These are phyloP conservation scores for Poicephalus gulielmi DNA, from an alignment of 2,113 vertebrate genomes.

Conservation along the genomic window DNA sequence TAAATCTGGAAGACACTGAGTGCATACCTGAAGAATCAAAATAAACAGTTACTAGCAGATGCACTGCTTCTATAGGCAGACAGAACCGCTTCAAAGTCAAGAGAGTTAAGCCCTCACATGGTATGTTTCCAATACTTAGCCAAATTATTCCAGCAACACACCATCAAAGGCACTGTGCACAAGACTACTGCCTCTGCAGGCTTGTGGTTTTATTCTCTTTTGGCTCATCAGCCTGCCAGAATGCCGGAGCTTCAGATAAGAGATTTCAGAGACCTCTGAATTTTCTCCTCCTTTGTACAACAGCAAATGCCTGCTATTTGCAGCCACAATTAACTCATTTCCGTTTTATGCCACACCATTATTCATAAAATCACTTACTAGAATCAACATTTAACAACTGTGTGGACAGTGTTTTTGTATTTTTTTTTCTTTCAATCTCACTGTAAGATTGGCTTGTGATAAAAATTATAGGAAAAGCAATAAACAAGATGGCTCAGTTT, in stretches of 20 bases:
- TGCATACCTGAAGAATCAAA: neutral
- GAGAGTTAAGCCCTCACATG: rapidly evolving
- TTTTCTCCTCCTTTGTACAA: neutral
- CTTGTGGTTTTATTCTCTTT: neutral
- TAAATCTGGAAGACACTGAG: neutral
- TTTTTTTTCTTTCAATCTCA: neutral
- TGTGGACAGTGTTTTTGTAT: neutral
- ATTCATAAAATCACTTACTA: neutral
- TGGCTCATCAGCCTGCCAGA: neutral
- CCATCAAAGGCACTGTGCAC: neutral
- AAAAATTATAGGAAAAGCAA: neutral
- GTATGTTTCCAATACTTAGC: neutral
- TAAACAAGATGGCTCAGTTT: neutral
- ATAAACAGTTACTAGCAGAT: neutral
- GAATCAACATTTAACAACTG: neutral
- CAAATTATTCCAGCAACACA: neutral
- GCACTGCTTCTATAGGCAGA: neutral
- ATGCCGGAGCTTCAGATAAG: neutral
- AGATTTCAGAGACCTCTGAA: neutral
- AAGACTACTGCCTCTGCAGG: neutral
- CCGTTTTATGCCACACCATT: neutral
- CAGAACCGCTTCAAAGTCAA: neutral
- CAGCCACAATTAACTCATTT: neutral
- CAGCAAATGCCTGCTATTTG: neutral
- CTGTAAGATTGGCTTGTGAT: neutral